Evolutionary conservation across 2,113 vertebrate species (phyloP).

Genomic region (Apteryx owenii): DNA sequence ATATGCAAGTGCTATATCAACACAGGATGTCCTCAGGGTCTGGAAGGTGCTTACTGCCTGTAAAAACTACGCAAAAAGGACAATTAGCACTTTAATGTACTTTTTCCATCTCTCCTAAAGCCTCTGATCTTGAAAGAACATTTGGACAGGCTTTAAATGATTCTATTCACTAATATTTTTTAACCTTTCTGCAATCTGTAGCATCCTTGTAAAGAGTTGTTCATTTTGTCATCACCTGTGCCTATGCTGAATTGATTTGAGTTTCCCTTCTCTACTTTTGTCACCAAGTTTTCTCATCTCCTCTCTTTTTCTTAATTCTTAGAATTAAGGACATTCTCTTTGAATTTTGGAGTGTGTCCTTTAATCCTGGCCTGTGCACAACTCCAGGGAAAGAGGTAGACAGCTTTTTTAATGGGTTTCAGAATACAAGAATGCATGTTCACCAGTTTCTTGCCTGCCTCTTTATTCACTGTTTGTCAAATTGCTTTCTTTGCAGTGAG

Average conservation of each 20-base stretch:
- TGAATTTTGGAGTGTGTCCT: neutral
- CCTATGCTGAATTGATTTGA: neutral
- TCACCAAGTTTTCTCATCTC: neutral
- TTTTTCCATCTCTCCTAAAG: neutral
- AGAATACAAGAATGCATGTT: neutral
- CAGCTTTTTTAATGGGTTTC: neutral
- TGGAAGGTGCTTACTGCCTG: neutral
- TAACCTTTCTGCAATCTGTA: neutral
- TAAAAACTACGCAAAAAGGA: neutral
- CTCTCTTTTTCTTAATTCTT: neutral
- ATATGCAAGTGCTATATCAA: neutral
- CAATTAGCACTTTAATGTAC: slow-evolving; percentile 40
- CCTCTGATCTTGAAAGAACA: slow-evolving; percentile 46
- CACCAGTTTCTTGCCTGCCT: neutral
- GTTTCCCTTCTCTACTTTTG: neutral
- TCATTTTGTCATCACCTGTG: neutral
- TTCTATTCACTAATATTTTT: neutral
- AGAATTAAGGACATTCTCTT: neutral
- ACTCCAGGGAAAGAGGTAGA: neutral
- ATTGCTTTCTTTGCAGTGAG: neutral
- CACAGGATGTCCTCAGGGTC: neutral
- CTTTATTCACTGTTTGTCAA: neutral
- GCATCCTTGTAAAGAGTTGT: neutral
- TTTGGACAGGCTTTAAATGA: slow-evolving; percentile 23
- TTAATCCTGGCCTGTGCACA: neutral